Evolutionary conservation across 2,888 invertebrate species (phyloP).

Genomic region (Pheosia tremula): DNA sequence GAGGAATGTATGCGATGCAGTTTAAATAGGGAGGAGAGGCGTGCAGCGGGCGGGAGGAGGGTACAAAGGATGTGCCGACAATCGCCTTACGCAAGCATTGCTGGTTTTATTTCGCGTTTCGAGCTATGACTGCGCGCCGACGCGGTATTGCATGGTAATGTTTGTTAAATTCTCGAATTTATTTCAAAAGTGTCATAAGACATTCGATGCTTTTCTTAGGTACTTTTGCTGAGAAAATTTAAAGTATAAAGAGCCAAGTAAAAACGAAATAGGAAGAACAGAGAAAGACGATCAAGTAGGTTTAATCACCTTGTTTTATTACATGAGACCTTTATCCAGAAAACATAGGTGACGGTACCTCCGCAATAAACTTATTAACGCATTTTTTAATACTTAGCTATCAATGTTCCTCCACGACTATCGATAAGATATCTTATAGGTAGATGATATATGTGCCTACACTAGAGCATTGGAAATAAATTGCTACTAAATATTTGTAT

Average conservation of each 20-base stretch:
- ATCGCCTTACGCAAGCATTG: constrained; percentile 50
- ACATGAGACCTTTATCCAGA: no score
- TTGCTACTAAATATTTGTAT: background rate
- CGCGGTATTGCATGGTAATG: constrained; percentile 37
- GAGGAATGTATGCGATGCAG: constrained; percentile 40
- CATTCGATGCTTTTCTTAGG: background rate
- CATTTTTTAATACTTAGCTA: no score
- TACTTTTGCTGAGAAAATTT: no score
- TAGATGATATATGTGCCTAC: no score
- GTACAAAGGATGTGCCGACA: constrained; percentile 44
- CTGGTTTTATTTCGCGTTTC: constrained; percentile 34
- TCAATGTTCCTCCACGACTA: no score
- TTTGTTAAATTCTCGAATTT: constrained; percentile 23
- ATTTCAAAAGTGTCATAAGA: constrained; percentile 10
- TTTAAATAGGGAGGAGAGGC: constrained; percentile 19
- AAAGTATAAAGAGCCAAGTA: no score
- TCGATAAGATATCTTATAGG: no score
- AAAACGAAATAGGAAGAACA: no score
- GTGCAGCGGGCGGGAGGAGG: constrained; percentile 10
- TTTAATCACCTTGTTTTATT: no score
- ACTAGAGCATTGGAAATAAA: background rate
- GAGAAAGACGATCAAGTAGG: no score
- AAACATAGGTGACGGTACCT: no score
- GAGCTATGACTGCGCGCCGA: constrained; percentile 22
- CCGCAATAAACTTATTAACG: no score